Conservation (phyloP, 1,140 invertebrate species). For the Ladona fulva region DNA sequence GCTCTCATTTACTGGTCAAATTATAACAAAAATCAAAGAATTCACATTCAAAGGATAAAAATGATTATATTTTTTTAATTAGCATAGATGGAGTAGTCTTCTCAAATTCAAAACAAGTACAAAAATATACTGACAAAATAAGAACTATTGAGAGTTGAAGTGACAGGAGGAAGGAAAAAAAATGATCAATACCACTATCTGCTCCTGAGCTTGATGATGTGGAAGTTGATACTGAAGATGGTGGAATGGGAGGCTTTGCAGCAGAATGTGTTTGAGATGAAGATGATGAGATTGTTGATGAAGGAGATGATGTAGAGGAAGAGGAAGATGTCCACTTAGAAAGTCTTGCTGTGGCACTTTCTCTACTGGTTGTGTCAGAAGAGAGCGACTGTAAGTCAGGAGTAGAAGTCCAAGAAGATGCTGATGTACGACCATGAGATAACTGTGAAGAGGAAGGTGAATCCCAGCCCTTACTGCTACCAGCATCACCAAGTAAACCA, state of each 20-base stretch:
- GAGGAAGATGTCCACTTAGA: background rate
- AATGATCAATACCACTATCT: background rate
- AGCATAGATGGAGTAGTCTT: no score
- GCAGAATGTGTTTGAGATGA: conserved; percentile 15
- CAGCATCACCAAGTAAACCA: background rate
- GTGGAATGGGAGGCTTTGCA: background rate
- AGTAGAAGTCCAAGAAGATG: conserved; percentile 60
- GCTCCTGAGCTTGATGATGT: conserved; percentile 6
- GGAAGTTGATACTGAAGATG: conserved; percentile 19
- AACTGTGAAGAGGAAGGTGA: background rate
- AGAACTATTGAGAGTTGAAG: no score
- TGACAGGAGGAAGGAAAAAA: background rate
- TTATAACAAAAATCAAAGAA: no score
- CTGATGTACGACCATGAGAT: conserved; percentile 17
- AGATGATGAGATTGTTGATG: conserved; percentile 16
- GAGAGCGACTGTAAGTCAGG: conserved; percentile 52
- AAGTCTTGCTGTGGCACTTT: background rate
- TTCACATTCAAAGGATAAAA: no score
- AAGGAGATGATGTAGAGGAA: background rate
- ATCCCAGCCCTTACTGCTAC: background rate
- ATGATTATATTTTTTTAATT: no score
- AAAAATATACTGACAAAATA: no score
- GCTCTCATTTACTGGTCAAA: no score
- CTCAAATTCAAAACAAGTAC: no score
- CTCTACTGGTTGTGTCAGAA: conserved; percentile 35